A percentile compares a stretch with the other conserved stretches of the same genome.
Conservation (phyloP, 2,888 invertebrate species). For the Drosophila mayaguana region DNA sequence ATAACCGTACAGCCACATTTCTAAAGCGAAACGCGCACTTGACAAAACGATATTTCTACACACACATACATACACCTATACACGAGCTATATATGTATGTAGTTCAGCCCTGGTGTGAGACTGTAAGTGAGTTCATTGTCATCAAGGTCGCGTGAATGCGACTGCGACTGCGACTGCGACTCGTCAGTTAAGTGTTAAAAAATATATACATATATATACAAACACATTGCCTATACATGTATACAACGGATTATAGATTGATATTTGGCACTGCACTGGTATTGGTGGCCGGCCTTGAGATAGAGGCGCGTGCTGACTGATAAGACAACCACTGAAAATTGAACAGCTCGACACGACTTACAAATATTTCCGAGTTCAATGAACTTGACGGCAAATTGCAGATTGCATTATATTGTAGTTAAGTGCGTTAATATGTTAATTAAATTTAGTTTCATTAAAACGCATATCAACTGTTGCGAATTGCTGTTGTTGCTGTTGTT, state of each 20-base stretch:
- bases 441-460: slow-evolving; percentile 76
- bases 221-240: background rate
- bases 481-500: slow-evolving; percentile 29
- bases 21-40: slow-evolving; percentile 39
- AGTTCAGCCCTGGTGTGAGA: slow-evolving; percentile 2
- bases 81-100: background rate
- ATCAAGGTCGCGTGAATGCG: slow-evolving; percentile 56
- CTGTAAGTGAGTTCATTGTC: slow-evolving; percentile 63
- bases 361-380: slow-evolving; percentile 31
- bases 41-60: slow-evolving; percentile 24
- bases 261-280: slow-evolving; percentile 32
- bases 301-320: slow-evolving; percentile 37
- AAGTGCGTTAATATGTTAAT: slow-evolving; percentile 69
- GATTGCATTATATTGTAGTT: slow-evolving; percentile 65
- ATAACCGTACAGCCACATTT: slow-evolving; percentile 19
- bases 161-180: slow-evolving; percentile 17
- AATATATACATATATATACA: slow-evolving; percentile 2
- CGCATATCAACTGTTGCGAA: slow-evolving; percentile 43
- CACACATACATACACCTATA: background rate
- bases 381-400: slow-evolving; percentile 47
- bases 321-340: slow-evolving; percentile 26
- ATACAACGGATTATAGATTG: slow-evolving; percentile 36
- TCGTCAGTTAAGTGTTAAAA: slow-evolving; percentile 40
- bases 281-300: slow-evolving; percentile 28
- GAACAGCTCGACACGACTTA: slow-evolving; percentile 16